Conservation (phyloP, 2,113 vertebrate species). For the Salvelinus sp. region DNA sequence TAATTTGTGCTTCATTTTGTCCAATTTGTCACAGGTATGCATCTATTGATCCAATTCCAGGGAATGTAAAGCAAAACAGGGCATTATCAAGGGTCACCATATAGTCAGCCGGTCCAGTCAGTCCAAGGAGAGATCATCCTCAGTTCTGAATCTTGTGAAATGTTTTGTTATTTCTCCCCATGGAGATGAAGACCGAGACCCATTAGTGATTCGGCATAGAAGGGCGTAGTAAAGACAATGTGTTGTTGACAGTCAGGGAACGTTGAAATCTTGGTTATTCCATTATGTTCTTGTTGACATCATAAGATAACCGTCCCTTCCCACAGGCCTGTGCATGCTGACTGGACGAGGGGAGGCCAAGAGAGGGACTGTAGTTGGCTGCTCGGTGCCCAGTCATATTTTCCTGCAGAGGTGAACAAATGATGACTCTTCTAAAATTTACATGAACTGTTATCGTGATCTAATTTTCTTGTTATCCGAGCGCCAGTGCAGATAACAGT, state of each 20-base stretch:
- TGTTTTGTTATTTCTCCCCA: neutral
- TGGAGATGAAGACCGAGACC: neutral
- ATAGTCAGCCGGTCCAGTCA: neutral
- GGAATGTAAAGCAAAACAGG: neutral
- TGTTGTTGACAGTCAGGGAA: neutral
- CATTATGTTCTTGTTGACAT: conserved; percentile 66
- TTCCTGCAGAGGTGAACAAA: conserved; percentile 46
- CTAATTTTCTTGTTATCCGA: neutral
- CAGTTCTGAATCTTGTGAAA: neutral
- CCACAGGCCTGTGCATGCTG: conserved; percentile 54
- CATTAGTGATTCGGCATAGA: neutral
- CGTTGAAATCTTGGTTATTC: conserved; percentile 36
- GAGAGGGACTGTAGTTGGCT: conserved; percentile 59
- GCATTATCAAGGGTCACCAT: neutral
- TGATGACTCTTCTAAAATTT: neutral
- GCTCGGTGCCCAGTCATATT: conserved; percentile 31
- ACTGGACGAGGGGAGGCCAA: conserved; percentile 62
- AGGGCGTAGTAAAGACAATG: neutral
- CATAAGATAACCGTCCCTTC: conserved; percentile 71
- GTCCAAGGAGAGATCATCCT: neutral
- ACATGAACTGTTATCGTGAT: neutral
- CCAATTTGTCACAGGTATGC: too few species aligned
- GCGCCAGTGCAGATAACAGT: neutral
- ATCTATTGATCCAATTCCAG: too few species aligned
- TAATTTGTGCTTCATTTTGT: neutral